Percentiles rank a stretch among this genome's conserved stretches.
phyloP scores from a whole-genome alignment of 1,140 invertebrate species.

The Oryctes rhinoceros region DNA sequence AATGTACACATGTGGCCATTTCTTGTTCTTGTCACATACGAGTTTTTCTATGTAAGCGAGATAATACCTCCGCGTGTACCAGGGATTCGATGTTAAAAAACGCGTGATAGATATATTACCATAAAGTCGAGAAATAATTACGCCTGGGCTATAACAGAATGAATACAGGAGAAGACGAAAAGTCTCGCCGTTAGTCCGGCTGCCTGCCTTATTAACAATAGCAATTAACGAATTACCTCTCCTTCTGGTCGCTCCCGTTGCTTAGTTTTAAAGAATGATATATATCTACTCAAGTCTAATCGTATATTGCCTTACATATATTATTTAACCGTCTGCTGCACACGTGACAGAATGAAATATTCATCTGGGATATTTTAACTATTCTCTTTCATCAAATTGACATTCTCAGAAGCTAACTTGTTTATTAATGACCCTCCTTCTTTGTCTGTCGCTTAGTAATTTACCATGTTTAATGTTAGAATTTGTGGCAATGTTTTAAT shows the following conservation, averaged over 20 bases:
- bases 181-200: background rate
- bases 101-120: slow-evolving; percentile 41
- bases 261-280: background rate
- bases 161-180: slow-evolving; percentile 22
- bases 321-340: background rate
- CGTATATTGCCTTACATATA: background rate
- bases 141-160: background rate
- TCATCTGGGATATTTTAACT: background rate
- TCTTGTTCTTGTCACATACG: slow-evolving; percentile 41
- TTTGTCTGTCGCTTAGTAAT: too few relatives aligned
- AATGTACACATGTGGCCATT: slow-evolving; percentile 40
- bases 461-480: too few relatives aligned
- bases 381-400: background rate
- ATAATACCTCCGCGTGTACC: slow-evolving; percentile 32
- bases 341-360: background rate
- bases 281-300: background rate
- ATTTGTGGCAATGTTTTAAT: too few relatives aligned
- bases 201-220: slow-evolving; percentile 29
- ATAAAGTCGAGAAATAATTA: slow-evolving; percentile 37
- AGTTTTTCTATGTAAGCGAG: slow-evolving; percentile 40
- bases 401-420: background rate
- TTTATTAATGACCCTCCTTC: background rate
- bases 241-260: background rate
- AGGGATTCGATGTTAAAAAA: slow-evolving; percentile 37
- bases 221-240: slow-evolving; percentile 33